Conservation (phyloP, 2,888 invertebrate genomes). For the Trissonchulus latispiculum region DNA sequence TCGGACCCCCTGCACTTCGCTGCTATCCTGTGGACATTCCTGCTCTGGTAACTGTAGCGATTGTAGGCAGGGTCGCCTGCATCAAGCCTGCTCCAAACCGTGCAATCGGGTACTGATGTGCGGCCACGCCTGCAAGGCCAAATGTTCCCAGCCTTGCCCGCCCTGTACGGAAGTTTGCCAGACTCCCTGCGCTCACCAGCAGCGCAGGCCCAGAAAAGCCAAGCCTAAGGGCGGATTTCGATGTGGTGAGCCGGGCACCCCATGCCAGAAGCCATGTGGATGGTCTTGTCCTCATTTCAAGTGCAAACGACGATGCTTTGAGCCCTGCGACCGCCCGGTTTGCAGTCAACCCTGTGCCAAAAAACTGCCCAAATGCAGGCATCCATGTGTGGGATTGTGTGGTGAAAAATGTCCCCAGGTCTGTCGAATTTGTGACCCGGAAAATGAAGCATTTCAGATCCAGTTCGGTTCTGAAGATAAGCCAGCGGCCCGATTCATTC, state of each 20-base stretch:
- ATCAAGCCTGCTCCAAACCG: conserved; percentile 51
- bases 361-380: conserved; percentile 37
- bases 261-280: conserved; percentile 45
- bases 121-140: conserved; percentile 49
- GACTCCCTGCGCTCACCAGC: conserved; percentile 50
- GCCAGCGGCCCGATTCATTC: conserved; percentile 47
- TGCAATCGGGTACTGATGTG: conserved; percentile 56
- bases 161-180: conserved; percentile 47
- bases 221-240: conserved; percentile 25
- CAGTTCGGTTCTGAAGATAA: conserved; percentile 52
- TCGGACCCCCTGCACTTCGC: conserved; percentile 30
- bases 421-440: conserved; percentile 53
- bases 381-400: conserved; percentile 59
- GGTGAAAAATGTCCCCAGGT: conserved; percentile 59
- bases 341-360: conserved; percentile 44
- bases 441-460: conserved; percentile 20
- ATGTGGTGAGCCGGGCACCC: conserved; percentile 36
- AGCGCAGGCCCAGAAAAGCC: too few relatives aligned
- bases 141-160: conserved; percentile 39
- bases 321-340: conserved; percentile 44
- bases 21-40: conserved; percentile 38
- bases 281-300: conserved; percentile 42
- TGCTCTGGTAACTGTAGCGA: conserved; percentile 43
- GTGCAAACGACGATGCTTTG: conserved; percentile 46
- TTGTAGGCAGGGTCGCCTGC: conserved; percentile 52